Evolutionary conservation across 53 echinoderm and acorn worm species (phyloP).

Genomic region (Holothuria leucospilota): DNA sequence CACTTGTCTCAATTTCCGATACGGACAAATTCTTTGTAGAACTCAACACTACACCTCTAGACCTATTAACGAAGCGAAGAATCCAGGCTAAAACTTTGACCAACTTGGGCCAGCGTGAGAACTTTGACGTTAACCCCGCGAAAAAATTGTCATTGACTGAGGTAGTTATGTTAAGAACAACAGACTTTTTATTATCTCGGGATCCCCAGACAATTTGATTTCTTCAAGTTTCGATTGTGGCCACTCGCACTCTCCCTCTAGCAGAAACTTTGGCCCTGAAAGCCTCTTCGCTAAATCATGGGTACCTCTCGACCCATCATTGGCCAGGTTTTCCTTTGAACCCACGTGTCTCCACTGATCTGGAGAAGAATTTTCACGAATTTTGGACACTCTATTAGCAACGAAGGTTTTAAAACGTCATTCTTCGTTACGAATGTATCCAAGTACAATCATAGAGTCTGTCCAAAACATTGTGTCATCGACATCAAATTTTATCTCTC

Average conservation of each 20-base stretch:
- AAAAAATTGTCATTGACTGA: conserved; percentile 4
- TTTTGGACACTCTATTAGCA: not conserved
- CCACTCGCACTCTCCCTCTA: not conserved
- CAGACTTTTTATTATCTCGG: not conserved
- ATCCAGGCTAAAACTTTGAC: conserved; percentile 13
- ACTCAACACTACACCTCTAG: no score
- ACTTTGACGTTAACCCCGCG: not conserved
- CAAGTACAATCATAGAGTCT: conserved; percentile 59
- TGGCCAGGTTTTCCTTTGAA: conserved; percentile 51
- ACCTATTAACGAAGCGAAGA: no score
- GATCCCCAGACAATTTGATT: not conserved
- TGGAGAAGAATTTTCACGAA: not conserved
- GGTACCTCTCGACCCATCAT: not conserved
- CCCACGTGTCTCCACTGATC: conserved; percentile 60
- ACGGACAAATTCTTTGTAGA: no score
- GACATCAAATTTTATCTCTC: conserved; percentile 3
- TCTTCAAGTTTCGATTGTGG: not conserved
- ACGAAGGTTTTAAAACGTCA: not conserved
- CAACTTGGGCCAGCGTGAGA: not conserved
- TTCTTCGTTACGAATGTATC: not conserved
- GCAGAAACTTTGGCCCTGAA: not conserved
- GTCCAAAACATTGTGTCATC: conserved; percentile 11
- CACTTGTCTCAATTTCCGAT: no score
- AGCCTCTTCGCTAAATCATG: not conserved
- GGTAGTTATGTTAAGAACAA: not conserved